Evolutionary conservation across 2,888 invertebrate genomes (phyloP), one percentile per base, ranked within the genome.

Genomic region (Aelia acuminata): DNA sequence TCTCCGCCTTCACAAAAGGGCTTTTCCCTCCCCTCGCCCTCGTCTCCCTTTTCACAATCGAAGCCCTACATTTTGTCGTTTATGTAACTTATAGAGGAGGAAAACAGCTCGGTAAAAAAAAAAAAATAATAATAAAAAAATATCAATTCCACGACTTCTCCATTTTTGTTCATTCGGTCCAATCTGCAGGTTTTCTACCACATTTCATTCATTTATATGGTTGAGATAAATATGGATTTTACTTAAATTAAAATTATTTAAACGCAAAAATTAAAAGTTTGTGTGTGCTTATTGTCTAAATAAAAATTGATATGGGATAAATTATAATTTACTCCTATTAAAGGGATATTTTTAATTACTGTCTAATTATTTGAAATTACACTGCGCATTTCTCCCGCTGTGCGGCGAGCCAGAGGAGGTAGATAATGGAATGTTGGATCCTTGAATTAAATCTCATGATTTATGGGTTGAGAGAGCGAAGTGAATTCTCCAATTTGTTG

Each of bases 11-110:
- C 43, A 75, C 75, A 75, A 75, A 75, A 43, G 75, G 75, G 75
- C 75, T 75, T 39, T 75, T 35, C 39, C 75, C 22, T 75, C 39
- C 75, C 22, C 39, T n/a, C 18, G 4, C 75, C n/a, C 11, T 22
- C 39, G 20, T n/a, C 13, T 20, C 43, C 75, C 75, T 39, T 43
- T 35, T 35, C 75, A 39, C 75, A 75, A 75, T 75, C 20, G 75
- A 75, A 43, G 13, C 75, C 75, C 43, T 75, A 75, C 43, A 39
- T 39, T 75, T 57, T 39, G 75, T 39, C 75, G 39, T 75, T 75
- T 75, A 57, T 57, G 57, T 57, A 57, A 57, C 57, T 26, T 57
- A 26, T 4, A 26, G 3, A 26, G 13, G 26, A 26, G 57, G 57
- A 57, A 57, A 57, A 57, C 26, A 57, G 57, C 13, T 57, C 57